Conservation (phyloP, 2,113 vertebrate species). For the Phyllostomus discolor region DNA sequence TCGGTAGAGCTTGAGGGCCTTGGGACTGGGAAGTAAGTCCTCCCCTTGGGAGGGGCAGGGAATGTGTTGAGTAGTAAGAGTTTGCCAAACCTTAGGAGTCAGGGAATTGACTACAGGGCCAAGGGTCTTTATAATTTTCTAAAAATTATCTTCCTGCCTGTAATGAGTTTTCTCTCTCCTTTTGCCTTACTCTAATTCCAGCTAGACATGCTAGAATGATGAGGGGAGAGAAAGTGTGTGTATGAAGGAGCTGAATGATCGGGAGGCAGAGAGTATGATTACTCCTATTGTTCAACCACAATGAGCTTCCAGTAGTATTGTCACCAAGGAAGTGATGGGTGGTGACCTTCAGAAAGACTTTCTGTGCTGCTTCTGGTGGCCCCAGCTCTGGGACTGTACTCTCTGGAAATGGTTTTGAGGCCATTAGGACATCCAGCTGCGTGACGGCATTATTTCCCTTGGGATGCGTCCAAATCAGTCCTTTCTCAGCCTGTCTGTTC, state of each 20-base stretch:
- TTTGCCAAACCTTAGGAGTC: background rate
- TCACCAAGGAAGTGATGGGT: background rate
- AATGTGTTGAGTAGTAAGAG: background rate
- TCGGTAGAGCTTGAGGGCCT: background rate
- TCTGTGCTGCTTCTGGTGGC: slow-evolving; percentile 1
- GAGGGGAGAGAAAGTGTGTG: background rate
- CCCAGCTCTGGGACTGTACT: background rate
- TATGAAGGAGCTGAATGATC: background rate
- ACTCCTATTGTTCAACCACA: background rate
- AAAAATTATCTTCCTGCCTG: background rate
- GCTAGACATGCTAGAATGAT: background rate
- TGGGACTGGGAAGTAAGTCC: background rate
- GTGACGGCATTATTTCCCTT: slow-evolving; percentile 43
- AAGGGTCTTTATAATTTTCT: background rate
- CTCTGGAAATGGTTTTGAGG: slow-evolving; percentile 54
- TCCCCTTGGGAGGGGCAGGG: background rate
- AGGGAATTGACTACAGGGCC: background rate
- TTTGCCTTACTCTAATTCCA: background rate
- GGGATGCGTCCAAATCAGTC: slow-evolving; percentile 24
- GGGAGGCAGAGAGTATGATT: background rate
- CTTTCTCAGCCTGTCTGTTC: slow-evolving; percentile 33
- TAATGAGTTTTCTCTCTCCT: background rate
- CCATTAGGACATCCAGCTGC: slow-evolving; percentile 55
- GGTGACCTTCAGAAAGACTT: slow-evolving; percentile 40
- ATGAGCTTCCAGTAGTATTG: background rate